These are phyloP conservation scores for Drosophila orosa DNA, from an alignment of 1,140 invertebrate species.

Conservation along the genomic window DNA sequence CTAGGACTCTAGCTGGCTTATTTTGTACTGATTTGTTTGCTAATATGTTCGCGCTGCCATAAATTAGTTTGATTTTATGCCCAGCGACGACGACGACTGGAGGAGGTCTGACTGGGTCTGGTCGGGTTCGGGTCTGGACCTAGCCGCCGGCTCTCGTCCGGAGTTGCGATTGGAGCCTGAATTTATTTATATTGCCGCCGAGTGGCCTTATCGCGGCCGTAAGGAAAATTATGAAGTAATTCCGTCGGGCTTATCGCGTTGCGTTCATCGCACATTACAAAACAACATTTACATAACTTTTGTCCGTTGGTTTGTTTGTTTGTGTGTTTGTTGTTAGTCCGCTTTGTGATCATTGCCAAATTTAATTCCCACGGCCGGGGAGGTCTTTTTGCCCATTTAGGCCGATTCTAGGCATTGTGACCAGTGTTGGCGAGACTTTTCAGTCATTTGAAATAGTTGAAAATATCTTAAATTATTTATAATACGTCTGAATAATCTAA, in stretches of 20 bases:
- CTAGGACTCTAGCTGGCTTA: conserved; percentile 55
- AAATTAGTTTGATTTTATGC: conserved; percentile 81
- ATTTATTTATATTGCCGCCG: conserved; percentile 62
- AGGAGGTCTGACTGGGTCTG: conserved; percentile 37
- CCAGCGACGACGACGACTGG: conserved; percentile 44
- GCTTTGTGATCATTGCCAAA: conserved; percentile 67
- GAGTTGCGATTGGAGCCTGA: conserved; percentile 26
- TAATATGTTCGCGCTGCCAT: conserved; percentile 81
- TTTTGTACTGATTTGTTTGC: conserved; percentile 83
- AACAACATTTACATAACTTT: conserved; percentile 81
- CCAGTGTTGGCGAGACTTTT: not conserved
- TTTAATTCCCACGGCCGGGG: conserved; percentile 69
- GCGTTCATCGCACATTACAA: conserved; percentile 82
- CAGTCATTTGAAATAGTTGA: not conserved
- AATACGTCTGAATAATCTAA: not conserved
- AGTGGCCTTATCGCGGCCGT: conserved; percentile 57
- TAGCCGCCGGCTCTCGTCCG: conserved; percentile 29
- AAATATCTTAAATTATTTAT: not conserved
- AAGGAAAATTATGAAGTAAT: conserved; percentile 81
- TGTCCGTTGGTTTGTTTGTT: conserved; percentile 60
- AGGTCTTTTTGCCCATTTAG: conserved; percentile 25
- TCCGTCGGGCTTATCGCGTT: conserved; percentile 72
- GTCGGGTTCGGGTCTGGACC: not conserved
- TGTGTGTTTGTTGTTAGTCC: conserved; percentile 44
- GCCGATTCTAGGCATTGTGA: conserved; percentile 1